phyloP scores from a whole-genome alignment of 2,888 invertebrate genomes.

The Hyposoter didymator region DNA sequence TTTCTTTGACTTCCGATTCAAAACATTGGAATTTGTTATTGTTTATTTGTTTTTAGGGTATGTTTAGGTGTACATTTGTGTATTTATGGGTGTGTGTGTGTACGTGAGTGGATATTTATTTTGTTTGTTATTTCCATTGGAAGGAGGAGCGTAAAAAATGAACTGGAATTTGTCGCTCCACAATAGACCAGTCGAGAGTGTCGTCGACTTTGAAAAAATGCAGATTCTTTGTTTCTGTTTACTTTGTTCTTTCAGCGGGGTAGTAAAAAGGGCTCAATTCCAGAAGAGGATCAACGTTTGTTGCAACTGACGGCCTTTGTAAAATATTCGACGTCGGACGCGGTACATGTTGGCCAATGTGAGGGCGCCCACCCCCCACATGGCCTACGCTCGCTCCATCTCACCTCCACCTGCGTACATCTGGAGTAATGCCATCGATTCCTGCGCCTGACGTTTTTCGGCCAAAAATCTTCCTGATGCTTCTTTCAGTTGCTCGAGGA shows the following conservation, averaged over 20 bases:
- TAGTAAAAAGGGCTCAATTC: slow-evolving; percentile 80
- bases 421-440: slow-evolving; percentile 93
- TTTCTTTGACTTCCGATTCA: slow-evolving; percentile 27
- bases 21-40: slow-evolving; percentile 2
- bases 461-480: slow-evolving; percentile 92
- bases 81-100: neutral
- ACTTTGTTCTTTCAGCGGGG: slow-evolving; percentile 28
- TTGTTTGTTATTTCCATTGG: neutral
- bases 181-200: slow-evolving; percentile 28
- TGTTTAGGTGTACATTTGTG: neutral
- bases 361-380: slow-evolving; percentile 84
- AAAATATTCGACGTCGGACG: slow-evolving; percentile 82
- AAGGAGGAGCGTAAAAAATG: slow-evolving; percentile 20
- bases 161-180: slow-evolving; percentile 16
- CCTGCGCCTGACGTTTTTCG: slow-evolving; percentile 94
- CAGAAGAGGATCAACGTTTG: slow-evolving; percentile 82
- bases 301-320: slow-evolving; percentile 82
- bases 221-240: slow-evolving; percentile 7
- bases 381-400: slow-evolving; percentile 84
- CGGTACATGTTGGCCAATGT: slow-evolving; percentile 83
- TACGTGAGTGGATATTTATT: neutral
- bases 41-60: neutral
- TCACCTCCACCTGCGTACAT: slow-evolving; percentile 86
- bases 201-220: slow-evolving; percentile 45
- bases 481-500: slow-evolving; percentile 92